Evolutionary conservation across 2,888 invertebrate genomes (phyloP).

Genomic region (Scaptomyza cyrtandrae): DNA sequence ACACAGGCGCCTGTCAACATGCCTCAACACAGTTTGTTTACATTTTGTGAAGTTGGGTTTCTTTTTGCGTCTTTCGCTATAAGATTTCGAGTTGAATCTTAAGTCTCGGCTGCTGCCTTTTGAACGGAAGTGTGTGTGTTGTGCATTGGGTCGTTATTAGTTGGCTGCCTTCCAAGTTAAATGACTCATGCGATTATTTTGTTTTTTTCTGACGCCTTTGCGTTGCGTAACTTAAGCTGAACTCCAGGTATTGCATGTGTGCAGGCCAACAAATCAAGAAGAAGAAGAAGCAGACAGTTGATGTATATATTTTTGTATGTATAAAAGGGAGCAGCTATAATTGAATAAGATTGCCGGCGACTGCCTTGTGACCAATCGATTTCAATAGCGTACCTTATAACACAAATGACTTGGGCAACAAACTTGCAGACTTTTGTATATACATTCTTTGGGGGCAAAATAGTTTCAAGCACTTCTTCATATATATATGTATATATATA

Average conservation of each 20-base stretch:
- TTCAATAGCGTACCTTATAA: neutral
- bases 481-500: neutral
- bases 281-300: constrained; percentile 8
- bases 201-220: constrained; percentile 30
- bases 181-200: constrained; percentile 66
- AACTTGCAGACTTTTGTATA: constrained; percentile 6
- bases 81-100: neutral
- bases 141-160: constrained; percentile 60
- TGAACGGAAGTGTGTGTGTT: constrained; percentile 67
- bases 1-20: constrained; percentile 60
- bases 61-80: constrained; percentile 8
- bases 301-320: constrained; percentile 15
- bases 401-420: constrained; percentile 15
- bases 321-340: constrained; percentile 11
- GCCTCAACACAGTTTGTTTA: constrained; percentile 32
- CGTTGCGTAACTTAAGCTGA: constrained; percentile 40
- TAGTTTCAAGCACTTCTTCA: too few relatives aligned
- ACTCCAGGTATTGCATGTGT: constrained; percentile 22
- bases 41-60: constrained; percentile 23
- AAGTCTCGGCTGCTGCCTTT: constrained; percentile 1
- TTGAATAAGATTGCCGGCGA: constrained; percentile 31
- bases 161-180: constrained; percentile 52
- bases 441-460: neutral
- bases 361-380: neutral
- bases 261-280: neutral